Conservation (phyloP, 2,113 vertebrate species). For the Piprites chloris region DNA sequence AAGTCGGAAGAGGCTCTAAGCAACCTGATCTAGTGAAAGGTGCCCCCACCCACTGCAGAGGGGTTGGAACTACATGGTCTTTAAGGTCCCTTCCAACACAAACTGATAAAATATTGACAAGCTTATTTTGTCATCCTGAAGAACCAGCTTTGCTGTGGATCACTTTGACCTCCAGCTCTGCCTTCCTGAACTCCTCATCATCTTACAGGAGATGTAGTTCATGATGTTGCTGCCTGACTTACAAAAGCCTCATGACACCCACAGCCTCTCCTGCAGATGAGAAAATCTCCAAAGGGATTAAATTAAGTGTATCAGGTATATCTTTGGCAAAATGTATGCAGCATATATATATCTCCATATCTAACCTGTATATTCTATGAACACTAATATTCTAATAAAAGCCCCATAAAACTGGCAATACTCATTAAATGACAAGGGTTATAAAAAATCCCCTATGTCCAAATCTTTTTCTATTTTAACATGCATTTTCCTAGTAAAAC, state of each 20-base stretch:
- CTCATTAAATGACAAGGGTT: background rate
- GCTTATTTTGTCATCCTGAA: background rate
- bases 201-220: background rate
- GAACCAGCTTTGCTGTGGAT: background rate
- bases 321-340: background rate
- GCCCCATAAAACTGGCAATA: background rate
- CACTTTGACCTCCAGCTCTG: background rate
- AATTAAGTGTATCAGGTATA: background rate
- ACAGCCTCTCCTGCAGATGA: background rate
- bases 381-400: background rate
- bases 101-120: background rate
- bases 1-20: background rate
- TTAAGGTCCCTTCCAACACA: background rate
- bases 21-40: background rate
- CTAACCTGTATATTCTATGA: background rate
- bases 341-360: background rate
- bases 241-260: background rate
- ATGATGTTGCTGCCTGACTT: background rate
- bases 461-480: background rate
- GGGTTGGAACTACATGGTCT: background rate
- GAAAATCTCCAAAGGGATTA: background rate
- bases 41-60: background rate
- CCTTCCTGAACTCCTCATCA: background rate
- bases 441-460: background rate
- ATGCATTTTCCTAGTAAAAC: background rate